Percentiles rank a stretch among this genome's conserved stretches.
Evolutionary conservation across 2,113 vertebrate genomes (phyloP).

Genomic region (Pyxicephalus adspersus): DNA sequence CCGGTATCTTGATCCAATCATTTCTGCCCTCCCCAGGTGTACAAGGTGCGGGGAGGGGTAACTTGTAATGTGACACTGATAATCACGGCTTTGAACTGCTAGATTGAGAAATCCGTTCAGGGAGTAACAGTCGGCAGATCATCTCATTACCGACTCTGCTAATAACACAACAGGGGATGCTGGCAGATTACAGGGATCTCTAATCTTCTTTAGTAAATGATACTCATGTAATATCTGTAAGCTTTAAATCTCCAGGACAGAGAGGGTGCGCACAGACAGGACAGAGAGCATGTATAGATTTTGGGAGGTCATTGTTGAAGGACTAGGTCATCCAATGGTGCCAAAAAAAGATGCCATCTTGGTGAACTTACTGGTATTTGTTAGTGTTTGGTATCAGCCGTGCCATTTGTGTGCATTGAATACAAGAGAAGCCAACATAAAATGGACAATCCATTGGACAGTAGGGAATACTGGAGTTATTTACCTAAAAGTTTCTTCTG

Average conservation of each 20-base stretch:
- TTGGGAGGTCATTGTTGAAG: neutral
- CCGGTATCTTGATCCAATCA: neutral
- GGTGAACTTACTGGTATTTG: too few relatives aligned
- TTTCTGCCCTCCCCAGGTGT: neutral
- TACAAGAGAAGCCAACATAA: too few relatives aligned
- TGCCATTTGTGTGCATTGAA: too few relatives aligned
- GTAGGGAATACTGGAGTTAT: too few relatives aligned
- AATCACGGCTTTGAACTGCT: slow-evolving; percentile 11
- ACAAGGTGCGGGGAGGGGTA: neutral
- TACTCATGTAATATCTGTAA: slow-evolving; percentile 1
- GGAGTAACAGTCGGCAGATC: neutral
- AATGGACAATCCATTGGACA: too few relatives aligned
- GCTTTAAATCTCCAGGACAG: slow-evolving; percentile 7
- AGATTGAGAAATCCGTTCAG: slow-evolving; percentile 5
- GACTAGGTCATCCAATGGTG: too few relatives aligned
- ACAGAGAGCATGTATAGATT: too few relatives aligned
- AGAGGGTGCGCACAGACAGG: neutral
- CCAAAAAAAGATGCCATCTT: too few relatives aligned
- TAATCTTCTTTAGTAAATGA: slow-evolving; percentile 42
- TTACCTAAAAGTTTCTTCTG: too few relatives aligned
- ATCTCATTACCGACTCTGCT: slow-evolving; percentile 18
- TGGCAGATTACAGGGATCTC: slow-evolving; percentile 36
- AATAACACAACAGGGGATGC: slow-evolving; percentile 19
- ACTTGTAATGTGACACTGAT: neutral
- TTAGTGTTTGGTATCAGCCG: too few relatives aligned